A percentile compares a stretch with the other conserved stretches of the same genome.
These are phyloP conservation scores for Sitta carolinensis DNA, from an alignment of 2,797 vertebrate genomes.

Conservation along the genomic window DNA sequence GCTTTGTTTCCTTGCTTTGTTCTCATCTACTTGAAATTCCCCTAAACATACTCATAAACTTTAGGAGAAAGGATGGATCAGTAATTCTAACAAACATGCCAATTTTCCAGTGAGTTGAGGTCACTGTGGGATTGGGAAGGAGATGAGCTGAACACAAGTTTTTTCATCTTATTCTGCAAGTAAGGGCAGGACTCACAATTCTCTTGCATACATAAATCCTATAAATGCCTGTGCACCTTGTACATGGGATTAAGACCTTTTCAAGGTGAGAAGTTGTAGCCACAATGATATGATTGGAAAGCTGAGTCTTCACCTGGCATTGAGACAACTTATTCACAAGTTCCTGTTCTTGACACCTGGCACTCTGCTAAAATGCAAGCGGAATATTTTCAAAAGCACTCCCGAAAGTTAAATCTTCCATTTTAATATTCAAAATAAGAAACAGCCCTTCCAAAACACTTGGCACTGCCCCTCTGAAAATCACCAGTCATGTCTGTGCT, in stretches of 20 bases:
- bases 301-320: slow-evolving; percentile 17
- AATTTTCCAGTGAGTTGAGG: slow-evolving; percentile 10
- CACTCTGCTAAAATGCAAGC: background rate
- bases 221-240: slow-evolving; percentile 9
- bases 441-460: background rate
- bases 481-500: background rate
- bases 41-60: background rate
- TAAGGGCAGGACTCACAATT: background rate
- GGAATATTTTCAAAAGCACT: background rate
- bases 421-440: background rate
- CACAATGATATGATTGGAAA: slow-evolving; percentile 14
- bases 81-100: background rate
- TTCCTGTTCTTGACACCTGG: background rate
- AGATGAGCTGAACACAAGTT: background rate
- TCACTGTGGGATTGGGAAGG: background rate
- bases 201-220: slow-evolving; percentile 18
- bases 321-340: background rate
- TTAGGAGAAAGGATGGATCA: background rate
- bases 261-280: slow-evolving; percentile 22
- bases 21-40: background rate
- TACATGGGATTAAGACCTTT: slow-evolving; percentile 29
- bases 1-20: background rate
- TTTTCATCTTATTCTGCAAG: slow-evolving; percentile 29
- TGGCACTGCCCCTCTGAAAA: background rate
- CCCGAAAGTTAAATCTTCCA: background rate